A percentile compares a stretch with the other conserved stretches of the same genome.
phyloP scores from a whole-genome alignment of 2,113 vertebrate genomes.

The Bambusicola thoracicus region DNA sequence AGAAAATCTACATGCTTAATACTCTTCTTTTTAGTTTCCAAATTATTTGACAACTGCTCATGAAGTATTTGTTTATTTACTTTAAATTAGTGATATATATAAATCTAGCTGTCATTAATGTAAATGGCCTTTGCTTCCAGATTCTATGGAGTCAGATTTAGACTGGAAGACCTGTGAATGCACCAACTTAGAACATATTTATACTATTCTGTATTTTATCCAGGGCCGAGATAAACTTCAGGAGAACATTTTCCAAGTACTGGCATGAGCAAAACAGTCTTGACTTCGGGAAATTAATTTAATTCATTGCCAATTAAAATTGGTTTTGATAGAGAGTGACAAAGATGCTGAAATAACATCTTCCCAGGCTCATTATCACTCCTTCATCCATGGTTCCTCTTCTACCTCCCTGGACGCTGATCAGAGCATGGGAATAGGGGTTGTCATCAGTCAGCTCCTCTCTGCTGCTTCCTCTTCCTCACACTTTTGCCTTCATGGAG shows the following conservation, averaged over 20 bases:
- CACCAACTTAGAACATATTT: background rate
- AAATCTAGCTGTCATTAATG: background rate
- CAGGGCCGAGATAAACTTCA: background rate
- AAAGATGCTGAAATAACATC: background rate
- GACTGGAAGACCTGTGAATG: background rate
- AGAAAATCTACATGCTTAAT: background rate
- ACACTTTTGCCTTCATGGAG: background rate
- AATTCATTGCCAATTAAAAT: background rate
- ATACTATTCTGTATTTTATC: background rate
- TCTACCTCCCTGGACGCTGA: background rate
- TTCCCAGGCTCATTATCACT: background rate
- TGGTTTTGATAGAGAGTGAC: background rate
- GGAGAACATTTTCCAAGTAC: background rate
- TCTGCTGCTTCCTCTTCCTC: background rate
- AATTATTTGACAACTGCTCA: background rate
- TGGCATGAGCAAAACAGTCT: background rate
- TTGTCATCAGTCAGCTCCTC: background rate
- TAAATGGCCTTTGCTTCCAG: background rate
- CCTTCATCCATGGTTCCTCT: background rate
- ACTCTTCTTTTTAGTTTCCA: background rate
- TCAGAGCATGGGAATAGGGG: background rate
- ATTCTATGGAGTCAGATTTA: background rate
- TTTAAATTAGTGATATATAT: background rate
- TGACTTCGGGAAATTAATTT: background rate
- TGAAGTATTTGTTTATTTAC: background rate